These are phyloP conservation scores for Wiebesia pumilae DNA, from an alignment of 1,140 invertebrate species.

Conservation along the genomic window DNA sequence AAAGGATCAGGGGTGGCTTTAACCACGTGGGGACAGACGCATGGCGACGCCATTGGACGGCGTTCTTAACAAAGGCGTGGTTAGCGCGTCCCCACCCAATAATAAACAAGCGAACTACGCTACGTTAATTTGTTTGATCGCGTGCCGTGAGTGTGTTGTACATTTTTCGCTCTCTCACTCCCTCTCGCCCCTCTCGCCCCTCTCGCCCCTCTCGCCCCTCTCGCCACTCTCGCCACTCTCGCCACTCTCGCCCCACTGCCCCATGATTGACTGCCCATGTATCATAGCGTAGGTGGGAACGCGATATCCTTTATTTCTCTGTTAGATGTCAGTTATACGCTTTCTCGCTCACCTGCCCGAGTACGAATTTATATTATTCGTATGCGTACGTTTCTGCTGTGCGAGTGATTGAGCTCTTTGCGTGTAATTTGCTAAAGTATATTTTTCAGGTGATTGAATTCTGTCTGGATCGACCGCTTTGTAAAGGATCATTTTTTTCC, in stretches of 20 bases:
- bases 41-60: slow-evolving; percentile 65
- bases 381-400: neutral
- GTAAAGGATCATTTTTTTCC: slow-evolving; percentile 19
- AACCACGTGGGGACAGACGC: slow-evolving; percentile 61
- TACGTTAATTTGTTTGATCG: slow-evolving; percentile 74
- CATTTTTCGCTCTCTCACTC: neutral
- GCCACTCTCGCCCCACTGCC: neutral
- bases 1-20: slow-evolving; percentile 46
- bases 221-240: too few species aligned
- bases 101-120: slow-evolving; percentile 68
- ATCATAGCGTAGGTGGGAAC: neutral
- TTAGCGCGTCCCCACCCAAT: slow-evolving; percentile 71
- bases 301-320: neutral
- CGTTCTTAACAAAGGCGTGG: slow-evolving; percentile 72
- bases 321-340: neutral
- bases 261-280: neutral
- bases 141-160: slow-evolving; percentile 54
- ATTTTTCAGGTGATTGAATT: slow-evolving; percentile 31
- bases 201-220: neutral
- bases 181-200: slow-evolving; percentile 44
- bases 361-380: neutral
- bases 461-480: slow-evolving; percentile 27
- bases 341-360: slow-evolving; percentile 19
- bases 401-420: slow-evolving; percentile 29
- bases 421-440: slow-evolving; percentile 8